A percentile compares a stretch with the other conserved stretches of the same genome.
These are phyloP conservation scores for Druon quercuslanigerum DNA, from an alignment of 1,140 invertebrate species.

Conservation along the genomic window DNA sequence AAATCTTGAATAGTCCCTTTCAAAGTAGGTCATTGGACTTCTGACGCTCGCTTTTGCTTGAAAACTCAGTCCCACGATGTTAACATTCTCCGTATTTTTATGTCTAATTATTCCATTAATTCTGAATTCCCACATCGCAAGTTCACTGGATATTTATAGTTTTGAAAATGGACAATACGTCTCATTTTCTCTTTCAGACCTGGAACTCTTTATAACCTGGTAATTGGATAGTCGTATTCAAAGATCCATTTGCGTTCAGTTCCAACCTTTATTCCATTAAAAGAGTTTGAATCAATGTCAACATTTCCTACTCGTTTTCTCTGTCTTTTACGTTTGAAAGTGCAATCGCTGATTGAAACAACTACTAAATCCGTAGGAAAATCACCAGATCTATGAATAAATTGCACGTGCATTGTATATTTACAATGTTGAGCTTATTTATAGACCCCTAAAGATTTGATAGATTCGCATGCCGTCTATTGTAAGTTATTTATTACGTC, in stretches of 20 bases:
- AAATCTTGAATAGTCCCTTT: neutral
- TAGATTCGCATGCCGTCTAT: neutral
- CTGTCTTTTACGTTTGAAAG: too few relatives aligned
- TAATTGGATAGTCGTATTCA: conserved; percentile 18
- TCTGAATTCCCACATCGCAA: neutral
- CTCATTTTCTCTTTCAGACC: neutral
- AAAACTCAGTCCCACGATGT: neutral
- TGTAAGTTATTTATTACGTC: neutral
- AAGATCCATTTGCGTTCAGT: conserved; percentile 19
- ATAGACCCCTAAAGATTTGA: neutral
- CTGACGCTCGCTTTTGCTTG: neutral
- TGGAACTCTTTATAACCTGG: neutral
- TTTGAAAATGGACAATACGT: neutral
- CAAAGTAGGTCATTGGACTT: neutral
- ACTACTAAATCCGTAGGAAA: too few relatives aligned
- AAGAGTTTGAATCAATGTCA: neutral
- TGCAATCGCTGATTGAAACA: too few relatives aligned
- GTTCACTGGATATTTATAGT: conserved; percentile 13
- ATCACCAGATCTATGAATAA: neutral
- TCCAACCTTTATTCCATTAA: conserved; percentile 20
- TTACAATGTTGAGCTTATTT: conserved; percentile 13
- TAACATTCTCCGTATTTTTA: conserved; percentile 6
- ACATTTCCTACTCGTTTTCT: neutral
- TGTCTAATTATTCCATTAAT: conserved; percentile 5
- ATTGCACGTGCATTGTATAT: neutral